A percentile compares a stretch with the other conserved stretches of the same genome.
phyloP scores from a whole-genome alignment of 2,113 vertebrate genomes.

The Chlamydotis undulata region DNA sequence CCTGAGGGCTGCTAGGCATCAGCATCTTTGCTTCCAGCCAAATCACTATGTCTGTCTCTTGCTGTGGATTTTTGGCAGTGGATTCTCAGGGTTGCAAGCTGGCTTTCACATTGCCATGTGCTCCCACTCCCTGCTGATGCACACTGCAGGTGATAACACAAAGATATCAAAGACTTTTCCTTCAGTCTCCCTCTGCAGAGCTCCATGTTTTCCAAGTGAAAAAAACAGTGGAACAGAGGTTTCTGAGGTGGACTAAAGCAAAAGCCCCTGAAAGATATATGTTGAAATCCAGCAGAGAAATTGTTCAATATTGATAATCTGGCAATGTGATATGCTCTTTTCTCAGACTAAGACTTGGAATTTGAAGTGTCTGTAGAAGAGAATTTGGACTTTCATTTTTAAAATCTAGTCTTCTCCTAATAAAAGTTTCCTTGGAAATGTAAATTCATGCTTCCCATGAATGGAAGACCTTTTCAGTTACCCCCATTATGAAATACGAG shows the following conservation, averaged over 20 bases:
- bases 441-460: fast-evolving
- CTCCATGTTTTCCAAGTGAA: not conserved
- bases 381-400: not conserved
- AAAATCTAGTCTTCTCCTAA: not conserved
- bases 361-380: not conserved
- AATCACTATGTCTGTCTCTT: not conserved
- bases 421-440: not conserved
- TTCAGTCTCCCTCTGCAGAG: not conserved
- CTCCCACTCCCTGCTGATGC: not conserved
- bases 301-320: not conserved
- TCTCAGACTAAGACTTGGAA: not conserved
- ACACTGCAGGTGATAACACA: not conserved
- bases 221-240: not conserved
- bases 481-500: not conserved
- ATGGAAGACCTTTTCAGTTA: not conserved
- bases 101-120: not conserved
- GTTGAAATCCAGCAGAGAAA: not conserved
- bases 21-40: not conserved
- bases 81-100: not conserved
- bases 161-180: not conserved
- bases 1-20: not conserved
- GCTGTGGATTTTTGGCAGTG: not conserved
- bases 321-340: not conserved
- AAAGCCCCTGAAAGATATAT: not conserved
- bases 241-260: not conserved